Percentiles rank a stretch among this genome's conserved stretches.
phyloP scores from a whole-genome alignment of 2,797 vertebrate species.

The Poecilia velifera region DNA sequence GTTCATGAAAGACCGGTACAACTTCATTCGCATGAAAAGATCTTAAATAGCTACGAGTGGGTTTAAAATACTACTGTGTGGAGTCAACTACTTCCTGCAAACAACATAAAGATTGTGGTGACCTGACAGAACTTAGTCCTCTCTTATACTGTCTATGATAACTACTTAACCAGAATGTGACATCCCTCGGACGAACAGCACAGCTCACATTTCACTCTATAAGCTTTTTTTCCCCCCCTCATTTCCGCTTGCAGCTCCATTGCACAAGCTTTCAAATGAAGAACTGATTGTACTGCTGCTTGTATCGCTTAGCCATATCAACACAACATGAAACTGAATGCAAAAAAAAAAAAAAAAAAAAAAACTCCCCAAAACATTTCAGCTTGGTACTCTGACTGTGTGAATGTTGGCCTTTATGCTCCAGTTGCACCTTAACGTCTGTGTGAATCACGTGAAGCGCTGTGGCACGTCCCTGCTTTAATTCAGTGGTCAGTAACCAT shows the following conservation, averaged over 20 bases:
- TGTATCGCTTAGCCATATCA: conserved; percentile 38
- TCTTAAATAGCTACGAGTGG: conserved; percentile 23
- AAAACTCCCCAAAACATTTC: conserved; percentile 18
- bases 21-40: conserved; percentile 19
- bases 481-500: conserved; percentile 29
- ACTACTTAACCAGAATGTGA: conserved; percentile 72
- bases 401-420: conserved; percentile 58
- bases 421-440: conserved; percentile 54
- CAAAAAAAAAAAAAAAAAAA: conserved; percentile 16
- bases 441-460: conserved; percentile 40
- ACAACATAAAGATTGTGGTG: conserved; percentile 41
- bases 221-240: conserved; percentile 28
- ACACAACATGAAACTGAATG: conserved; percentile 44
- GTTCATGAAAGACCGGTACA: conserved; percentile 29
- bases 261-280: conserved; percentile 44
- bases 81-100: conserved; percentile 48
- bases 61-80: conserved; percentile 51
- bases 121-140: conserved; percentile 34
- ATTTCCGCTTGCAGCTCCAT: conserved; percentile 40
- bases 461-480: conserved; percentile 30
- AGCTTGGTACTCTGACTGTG: conserved; percentile 40
- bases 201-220: conserved; percentile 44
- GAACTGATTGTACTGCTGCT: conserved; percentile 66
- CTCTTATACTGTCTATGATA: conserved; percentile 40
- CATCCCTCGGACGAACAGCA: conserved; percentile 42